Evolutionary conservation across 2,113 vertebrate species (phyloP).

Genomic region (Tylochromis polylepis): DNA sequence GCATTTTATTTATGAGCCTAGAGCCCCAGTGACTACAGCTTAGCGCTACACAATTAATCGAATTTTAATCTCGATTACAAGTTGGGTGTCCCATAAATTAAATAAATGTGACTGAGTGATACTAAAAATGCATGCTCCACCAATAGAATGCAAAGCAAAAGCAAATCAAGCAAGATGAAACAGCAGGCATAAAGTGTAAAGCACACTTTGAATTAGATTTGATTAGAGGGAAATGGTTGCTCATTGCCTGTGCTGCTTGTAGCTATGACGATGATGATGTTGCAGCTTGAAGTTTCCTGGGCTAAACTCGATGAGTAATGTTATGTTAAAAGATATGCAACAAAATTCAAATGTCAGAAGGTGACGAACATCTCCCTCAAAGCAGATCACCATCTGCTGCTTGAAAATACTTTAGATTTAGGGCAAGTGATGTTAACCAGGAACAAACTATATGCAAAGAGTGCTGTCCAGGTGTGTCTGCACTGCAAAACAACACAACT

Average conservation of each 20-base stretch:
- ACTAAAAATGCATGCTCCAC: not conserved
- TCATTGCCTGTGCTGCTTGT: not conserved
- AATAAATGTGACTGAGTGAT: not conserved
- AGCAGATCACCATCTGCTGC: not conserved
- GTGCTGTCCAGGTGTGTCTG: not conserved
- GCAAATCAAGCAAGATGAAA: not conserved
- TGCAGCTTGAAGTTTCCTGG: not conserved
- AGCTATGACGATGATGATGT: not conserved
- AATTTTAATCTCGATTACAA: not conserved
- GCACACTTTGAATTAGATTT: constrained; percentile 34
- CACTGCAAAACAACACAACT: not conserved
- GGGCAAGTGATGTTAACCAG: not conserved
- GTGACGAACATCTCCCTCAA: not conserved
- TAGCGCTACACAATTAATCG: not conserved
- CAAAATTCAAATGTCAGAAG: not conserved
- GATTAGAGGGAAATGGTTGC: constrained; percentile 34
- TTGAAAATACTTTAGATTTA: not conserved
- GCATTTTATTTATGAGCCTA: not conserved
- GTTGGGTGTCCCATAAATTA: not conserved
- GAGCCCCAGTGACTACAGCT: not conserved
- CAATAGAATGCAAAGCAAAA: not conserved
- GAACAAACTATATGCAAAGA: not conserved
- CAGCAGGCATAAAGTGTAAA: constrained; percentile 8
- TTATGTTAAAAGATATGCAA: not conserved
- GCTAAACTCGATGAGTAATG: not conserved